Base-by-base conservation (phyloP, 2,888 invertebrate genomes). In the Iphiclides podalirius region DNA sequence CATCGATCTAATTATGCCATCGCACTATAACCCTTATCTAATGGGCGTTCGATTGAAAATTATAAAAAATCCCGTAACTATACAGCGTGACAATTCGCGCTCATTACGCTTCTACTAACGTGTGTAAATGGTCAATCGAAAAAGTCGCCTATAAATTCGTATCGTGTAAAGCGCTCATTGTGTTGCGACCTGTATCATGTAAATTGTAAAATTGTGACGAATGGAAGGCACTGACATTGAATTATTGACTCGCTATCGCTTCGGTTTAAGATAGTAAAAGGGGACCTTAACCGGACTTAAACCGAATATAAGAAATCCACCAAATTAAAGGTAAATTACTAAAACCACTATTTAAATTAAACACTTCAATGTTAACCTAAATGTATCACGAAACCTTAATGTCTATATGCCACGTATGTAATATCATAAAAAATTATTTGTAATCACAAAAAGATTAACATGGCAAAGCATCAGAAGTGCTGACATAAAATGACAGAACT, bases 201-300 rank as follows among this genome's bases (percentile, higher is more conserved):
- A 42, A 14, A 35, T 20, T 28, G 23, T 47, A 34, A 31, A 26
- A 47, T 23, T 34, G 34, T 20, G 14, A 45, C 37, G 31, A 39
- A 49, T 39, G 44, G 28, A 50, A 50, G 49, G 49, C 49, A 50
- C 44, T 44, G 44, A 38, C 39, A 26, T 47, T 39, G 23, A 16
- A 35, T 35, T 4, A 8, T 35, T 12, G 39, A 17, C 26, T 15
- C 16, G 15, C 8, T 34, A 31, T 12, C n/a, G 12, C 11, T 6
- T 28, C 28, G 28, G 20, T 20, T n/a, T n/a, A 20, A 20, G 20
- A 8, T 26, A 7, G 26, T 8, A 26, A 26, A 26, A 2, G 1
- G 26, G 26, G 26, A 26, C 26, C n/a, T n/a, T n/a, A n/a, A n/a
- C n/a, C n/a, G n/a, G n/a, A n/a, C n/a, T n/a, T n/a, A n/a, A n/a